Percentiles rank a stretch among this genome's conserved stretches.
Conservation (phyloP, 2,113 vertebrate species). For the Clarias gariepinus region DNA sequence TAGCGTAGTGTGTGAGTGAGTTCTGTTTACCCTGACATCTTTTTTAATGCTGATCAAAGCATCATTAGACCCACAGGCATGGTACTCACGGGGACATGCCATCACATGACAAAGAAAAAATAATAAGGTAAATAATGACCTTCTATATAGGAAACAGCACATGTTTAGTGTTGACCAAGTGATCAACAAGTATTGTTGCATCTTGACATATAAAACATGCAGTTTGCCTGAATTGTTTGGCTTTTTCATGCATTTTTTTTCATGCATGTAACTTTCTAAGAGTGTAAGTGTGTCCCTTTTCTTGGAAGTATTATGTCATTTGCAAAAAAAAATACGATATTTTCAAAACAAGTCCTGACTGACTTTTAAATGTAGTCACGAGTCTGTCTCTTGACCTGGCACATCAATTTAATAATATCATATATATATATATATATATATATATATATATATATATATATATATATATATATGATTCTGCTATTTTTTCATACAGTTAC, state of each 20-base stretch:
- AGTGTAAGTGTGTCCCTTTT: not conserved
- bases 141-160: constrained; percentile 39
- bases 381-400: not conserved
- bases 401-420: not conserved
- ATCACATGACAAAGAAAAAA: constrained; percentile 53
- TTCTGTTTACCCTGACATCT: no score
- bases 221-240: not conserved
- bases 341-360: not conserved
- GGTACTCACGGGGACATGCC: constrained; percentile 43
- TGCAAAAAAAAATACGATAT: not conserved
- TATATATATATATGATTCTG: not conserved
- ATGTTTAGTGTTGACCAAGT: not conserved
- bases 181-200: not conserved
- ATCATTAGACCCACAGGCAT: no score
- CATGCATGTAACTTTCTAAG: not conserved
- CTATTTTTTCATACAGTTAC: no score
- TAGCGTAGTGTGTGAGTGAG: no score
- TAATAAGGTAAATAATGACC: constrained; percentile 58
- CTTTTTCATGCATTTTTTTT: not conserved
- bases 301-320: not conserved
- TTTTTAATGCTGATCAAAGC: no score
- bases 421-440: not conserved
- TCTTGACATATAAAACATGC: not conserved
- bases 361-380: not conserved
- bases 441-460: not conserved